phyloP scores from a whole-genome alignment of 53 echinoderm and acorn worm species.

The Patiria pectinifera region DNA sequence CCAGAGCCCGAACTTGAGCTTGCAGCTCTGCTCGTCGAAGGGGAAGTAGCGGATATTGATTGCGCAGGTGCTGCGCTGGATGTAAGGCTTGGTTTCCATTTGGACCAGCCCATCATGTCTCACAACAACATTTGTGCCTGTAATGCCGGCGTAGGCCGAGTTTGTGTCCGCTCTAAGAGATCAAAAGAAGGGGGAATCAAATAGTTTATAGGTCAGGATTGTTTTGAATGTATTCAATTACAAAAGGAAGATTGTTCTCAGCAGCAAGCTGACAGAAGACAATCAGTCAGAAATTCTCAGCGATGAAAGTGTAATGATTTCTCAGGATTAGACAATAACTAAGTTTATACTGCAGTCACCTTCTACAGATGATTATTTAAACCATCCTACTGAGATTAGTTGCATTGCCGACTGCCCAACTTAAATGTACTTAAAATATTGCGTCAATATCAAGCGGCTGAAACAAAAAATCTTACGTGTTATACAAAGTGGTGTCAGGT shows the following conservation, averaged over 20 bases:
- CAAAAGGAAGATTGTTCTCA: too few species aligned
- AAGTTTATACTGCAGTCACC: too few species aligned
- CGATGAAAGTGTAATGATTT: too few species aligned
- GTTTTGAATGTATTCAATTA: neutral
- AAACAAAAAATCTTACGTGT: constrained; percentile 76
- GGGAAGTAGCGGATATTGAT: constrained; percentile 89
- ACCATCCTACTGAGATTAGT: too few species aligned
- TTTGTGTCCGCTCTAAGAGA: constrained; percentile 76
- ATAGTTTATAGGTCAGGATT: neutral
- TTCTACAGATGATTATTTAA: too few species aligned
- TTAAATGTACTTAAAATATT: too few species aligned
- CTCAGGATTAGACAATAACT: too few species aligned
- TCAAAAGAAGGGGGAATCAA: neutral
- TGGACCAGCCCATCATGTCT: constrained; percentile 74
- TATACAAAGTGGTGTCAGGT: constrained; percentile 94
- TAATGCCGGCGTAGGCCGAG: constrained; percentile 73
- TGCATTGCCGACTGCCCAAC: too few species aligned
- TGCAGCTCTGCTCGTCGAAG: constrained; percentile 88
- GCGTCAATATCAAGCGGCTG: neutral
- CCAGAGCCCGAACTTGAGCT: constrained; percentile 93
- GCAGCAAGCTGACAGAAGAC: too few species aligned
- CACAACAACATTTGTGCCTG: constrained; percentile 78
- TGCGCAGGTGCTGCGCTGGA: constrained; percentile 90
- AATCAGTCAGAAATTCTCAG: too few species aligned
- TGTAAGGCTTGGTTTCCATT: constrained; percentile 87